These are phyloP conservation scores for Peromyscus californicus DNA, from an alignment of 2,113 vertebrate species.

Conservation along the genomic window DNA sequence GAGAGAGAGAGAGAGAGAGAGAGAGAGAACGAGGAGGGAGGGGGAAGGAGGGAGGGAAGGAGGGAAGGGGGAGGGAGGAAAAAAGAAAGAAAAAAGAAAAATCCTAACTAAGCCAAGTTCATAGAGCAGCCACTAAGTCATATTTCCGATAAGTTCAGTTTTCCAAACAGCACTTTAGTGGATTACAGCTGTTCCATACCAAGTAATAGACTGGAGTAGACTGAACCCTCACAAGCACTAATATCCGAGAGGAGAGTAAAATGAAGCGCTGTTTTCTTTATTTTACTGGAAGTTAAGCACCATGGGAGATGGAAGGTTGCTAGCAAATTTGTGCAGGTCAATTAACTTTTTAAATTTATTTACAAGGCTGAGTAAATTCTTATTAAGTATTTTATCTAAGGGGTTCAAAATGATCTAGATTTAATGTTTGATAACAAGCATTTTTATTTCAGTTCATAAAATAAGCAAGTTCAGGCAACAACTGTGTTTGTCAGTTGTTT, in stretches of 20 bases:
- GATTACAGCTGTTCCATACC: neutral
- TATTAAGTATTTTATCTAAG: constrained; percentile 72
- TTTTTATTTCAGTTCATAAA: constrained; percentile 75
- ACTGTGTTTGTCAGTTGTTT: constrained; percentile 30
- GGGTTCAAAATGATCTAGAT: constrained; percentile 65
- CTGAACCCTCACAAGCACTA: neutral
- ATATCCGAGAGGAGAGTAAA: neutral
- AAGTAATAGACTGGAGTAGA: neutral
- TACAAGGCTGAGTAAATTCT: constrained; percentile 78
- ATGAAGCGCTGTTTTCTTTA: constrained; percentile 61
- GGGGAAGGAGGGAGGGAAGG: neutral
- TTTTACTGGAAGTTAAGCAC: constrained; percentile 57
- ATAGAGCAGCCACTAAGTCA: neutral
- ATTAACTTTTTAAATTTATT: constrained; percentile 79
- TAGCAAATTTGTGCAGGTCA: constrained; percentile 75
- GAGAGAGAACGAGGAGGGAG: accelerated
- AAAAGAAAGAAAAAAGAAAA: neutral
- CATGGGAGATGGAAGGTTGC: constrained; percentile 49
- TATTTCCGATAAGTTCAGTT: neutral
- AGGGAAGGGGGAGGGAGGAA: neutral
- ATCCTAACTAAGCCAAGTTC: neutral
- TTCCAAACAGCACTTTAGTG: neutral
- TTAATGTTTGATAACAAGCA: constrained; percentile 74
- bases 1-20: neutral
- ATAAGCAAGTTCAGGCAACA: constrained; percentile 64